Base-by-base conservation (phyloP, 2,888 invertebrate genomes). In the Drosophila eohydei region DNA sequence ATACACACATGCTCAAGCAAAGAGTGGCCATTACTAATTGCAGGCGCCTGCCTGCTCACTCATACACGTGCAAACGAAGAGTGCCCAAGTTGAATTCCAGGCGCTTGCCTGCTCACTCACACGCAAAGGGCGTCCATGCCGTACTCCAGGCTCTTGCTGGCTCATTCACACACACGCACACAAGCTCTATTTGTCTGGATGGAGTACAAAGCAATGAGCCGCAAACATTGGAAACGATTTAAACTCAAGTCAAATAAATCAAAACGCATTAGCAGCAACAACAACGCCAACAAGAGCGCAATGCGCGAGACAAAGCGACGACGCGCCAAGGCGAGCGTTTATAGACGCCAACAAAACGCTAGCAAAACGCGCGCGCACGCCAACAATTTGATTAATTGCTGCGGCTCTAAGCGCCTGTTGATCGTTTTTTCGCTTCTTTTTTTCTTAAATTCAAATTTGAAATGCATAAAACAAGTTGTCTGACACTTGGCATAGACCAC, bases 321-420 rank as follows among this genome's bases (percentile, higher is more conserved):
- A 28, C 58, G 32, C 12, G 26, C 40, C 69, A 71, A 62, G 69
- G 59, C 69, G 14, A 58, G 64, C 68, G 68, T 26, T 65, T 55
- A 73, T 71, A 72, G 26, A 68, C 80, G 80, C 80, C 21, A 55
- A 28, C 62, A 72, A 83, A 83, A 73, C 79, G 76, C 74, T 4
- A 57, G 67, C 34, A 71, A 86, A 77, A 57, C 86, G 87, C 84
- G 71, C 51, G 74, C 72, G 68, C 52, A 36, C 57, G 55, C 61
- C 30, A 26, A 50, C 60, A 51, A 71, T 81, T 81, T 84, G 82
- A 84, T 84, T 84, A 84, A 87, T 87, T 74, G 78, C 70, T 44
- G 61, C 54, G 52, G 16, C 44, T 71, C 48, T 48, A 28, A 38
- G 38, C 8, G 76, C 58, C 6, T 2, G 48, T 48, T 38, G 54